Evolutionary conservation across 2,888 invertebrate genomes (phyloP).

Genomic region (Limnephilus auricula): DNA sequence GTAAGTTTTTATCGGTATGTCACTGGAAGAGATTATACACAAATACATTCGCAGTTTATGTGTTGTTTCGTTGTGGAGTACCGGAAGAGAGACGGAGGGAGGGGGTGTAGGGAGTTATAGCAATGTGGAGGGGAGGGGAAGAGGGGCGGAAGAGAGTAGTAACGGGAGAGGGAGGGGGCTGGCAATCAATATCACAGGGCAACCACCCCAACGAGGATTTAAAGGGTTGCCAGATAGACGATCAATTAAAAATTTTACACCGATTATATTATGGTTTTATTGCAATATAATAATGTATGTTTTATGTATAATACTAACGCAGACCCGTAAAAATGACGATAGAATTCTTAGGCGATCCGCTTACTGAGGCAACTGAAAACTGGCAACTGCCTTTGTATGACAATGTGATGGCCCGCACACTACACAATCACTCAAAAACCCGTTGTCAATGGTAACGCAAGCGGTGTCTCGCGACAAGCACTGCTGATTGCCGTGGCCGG

Average conservation of each 20-base stretch:
- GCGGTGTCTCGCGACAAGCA: too few species aligned
- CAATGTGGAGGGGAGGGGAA: background rate
- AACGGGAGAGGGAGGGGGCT: background rate
- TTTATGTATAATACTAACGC: too few species aligned
- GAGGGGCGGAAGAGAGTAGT: background rate
- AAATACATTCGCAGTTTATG: background rate
- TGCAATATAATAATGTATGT: background rate
- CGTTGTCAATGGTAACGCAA: too few species aligned
- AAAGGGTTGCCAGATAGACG: slow-evolving; percentile 12
- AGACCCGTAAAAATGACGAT: too few species aligned
- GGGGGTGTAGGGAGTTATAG: background rate
- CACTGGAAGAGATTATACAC: background rate
- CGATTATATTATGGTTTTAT: background rate
- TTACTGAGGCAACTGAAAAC: too few species aligned
- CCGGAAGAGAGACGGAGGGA: background rate
- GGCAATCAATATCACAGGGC: slow-evolving; percentile 41
- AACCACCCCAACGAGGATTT: slow-evolving; percentile 19
- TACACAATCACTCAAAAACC: too few species aligned
- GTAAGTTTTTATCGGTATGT: background rate
- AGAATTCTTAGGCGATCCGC: too few species aligned
- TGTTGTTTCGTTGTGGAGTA: background rate
- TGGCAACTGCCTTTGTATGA: too few species aligned
- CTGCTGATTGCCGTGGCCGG: too few species aligned
- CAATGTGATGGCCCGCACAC: too few species aligned
- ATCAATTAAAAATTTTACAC: background rate